Conservation (phyloP, 2,888 invertebrate species). For the Sialis lutaria region DNA sequence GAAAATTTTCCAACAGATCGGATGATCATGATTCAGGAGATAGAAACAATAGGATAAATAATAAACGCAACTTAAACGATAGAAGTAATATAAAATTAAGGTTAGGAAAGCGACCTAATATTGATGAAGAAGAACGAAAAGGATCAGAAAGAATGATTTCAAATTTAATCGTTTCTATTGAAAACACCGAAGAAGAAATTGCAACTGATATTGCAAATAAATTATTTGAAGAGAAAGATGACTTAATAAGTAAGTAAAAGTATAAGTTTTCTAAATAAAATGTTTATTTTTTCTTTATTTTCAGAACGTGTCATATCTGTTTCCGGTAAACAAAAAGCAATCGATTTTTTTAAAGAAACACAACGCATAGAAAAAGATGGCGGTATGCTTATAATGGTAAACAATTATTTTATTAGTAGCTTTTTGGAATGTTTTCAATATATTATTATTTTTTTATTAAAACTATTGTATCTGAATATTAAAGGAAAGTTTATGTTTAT, state of each 20-base stretch:
- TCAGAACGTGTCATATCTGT: conserved; percentile 51
- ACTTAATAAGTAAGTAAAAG: conserved; percentile 43
- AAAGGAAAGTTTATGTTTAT: no score
- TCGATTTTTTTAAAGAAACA: conserved; percentile 63
- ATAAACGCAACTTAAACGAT: conserved; percentile 41
- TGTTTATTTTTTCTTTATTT: conserved; percentile 14
- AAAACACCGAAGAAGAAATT: conserved; percentile 37
- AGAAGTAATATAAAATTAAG: conserved; percentile 38
- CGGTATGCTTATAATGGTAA: conserved; percentile 71
- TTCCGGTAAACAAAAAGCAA: conserved; percentile 53
- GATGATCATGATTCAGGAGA: conserved; percentile 6
- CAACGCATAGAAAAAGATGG: conserved; percentile 65
- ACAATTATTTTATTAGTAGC: conserved; percentile 7
- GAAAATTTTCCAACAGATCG: conserved; percentile 30
- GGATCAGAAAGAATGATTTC: conserved; percentile 37
- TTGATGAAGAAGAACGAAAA: conserved; percentile 28
- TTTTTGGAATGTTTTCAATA: no score
- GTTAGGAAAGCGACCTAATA: conserved; percentile 31
- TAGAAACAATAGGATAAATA: conserved; percentile 16
- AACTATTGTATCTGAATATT: no score
- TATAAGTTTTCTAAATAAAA: not conserved
- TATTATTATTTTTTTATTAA: no score
- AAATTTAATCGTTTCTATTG: conserved; percentile 33
- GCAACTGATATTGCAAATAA: conserved; percentile 57
- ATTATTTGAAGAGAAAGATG: conserved; percentile 54